Evolutionary conservation across 2,113 vertebrate genomes (phyloP).

Genomic region (Peromyscus californicus): DNA sequence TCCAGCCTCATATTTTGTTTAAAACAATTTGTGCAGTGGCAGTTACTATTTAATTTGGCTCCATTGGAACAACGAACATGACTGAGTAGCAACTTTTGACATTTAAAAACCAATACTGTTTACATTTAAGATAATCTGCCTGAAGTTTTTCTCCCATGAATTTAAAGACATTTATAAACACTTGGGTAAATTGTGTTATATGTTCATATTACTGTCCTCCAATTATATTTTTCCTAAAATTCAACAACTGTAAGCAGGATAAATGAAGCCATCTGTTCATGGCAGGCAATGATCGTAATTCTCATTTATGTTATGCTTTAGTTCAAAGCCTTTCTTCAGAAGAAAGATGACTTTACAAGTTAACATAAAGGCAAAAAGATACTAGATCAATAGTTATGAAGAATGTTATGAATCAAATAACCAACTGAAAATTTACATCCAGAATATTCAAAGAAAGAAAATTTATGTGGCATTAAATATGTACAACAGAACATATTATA

Average conservation of each 20-base stretch:
- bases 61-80: constrained; percentile 10
- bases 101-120: constrained; percentile 70
- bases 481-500: neutral
- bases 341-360: constrained; percentile 29
- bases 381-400: neutral
- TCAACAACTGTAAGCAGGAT: constrained; percentile 55
- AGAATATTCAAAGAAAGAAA: constrained; percentile 22
- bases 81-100: constrained; percentile 24
- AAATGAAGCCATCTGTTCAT: constrained; percentile 67
- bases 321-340: neutral
- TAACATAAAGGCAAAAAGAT: neutral
- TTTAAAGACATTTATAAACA: constrained; percentile 54
- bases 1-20: neutral
- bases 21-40: constrained; percentile 8
- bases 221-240: constrained; percentile 49
- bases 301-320: constrained; percentile 19
- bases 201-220: constrained; percentile 44
- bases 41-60: neutral
- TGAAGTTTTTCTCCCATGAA: constrained; percentile 29
- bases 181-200: constrained; percentile 31
- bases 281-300: neutral
- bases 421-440: constrained; percentile 16
- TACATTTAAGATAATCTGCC: constrained; percentile 62
- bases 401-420: neutral
- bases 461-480: neutral